Conservation (phyloP, 1,140 invertebrate genomes). For the Drosophila sechellia region DNA sequence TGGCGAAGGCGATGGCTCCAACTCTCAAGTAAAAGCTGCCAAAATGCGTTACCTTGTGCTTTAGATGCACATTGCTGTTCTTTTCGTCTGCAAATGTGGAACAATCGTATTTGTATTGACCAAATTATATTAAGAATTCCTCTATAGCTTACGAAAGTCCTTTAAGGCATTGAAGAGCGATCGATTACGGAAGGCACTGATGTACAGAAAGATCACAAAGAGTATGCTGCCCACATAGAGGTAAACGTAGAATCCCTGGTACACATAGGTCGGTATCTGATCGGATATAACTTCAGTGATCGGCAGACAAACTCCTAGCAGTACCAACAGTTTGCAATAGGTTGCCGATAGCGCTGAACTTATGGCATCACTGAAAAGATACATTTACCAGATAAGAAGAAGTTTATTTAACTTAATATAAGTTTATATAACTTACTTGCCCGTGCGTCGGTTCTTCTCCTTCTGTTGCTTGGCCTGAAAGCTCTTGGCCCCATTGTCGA, state of each 20-base stretch:
- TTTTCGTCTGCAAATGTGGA: slow-evolving; percentile 62
- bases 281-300: slow-evolving; percentile 88
- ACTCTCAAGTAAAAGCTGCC: slow-evolving; percentile 95
- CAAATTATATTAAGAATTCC: too few relatives aligned
- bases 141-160: slow-evolving; percentile 82
- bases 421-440: slow-evolving; percentile 76
- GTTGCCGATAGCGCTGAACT: slow-evolving; percentile 88
- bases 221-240: slow-evolving; percentile 90
- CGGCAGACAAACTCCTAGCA: slow-evolving; percentile 89
- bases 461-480: slow-evolving; percentile 72
- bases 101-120: too few relatives aligned
- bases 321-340: slow-evolving; percentile 90
- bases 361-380: slow-evolving; percentile 83
- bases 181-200: slow-evolving; percentile 88
- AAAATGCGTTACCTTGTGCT: slow-evolving; percentile 86
- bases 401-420: background rate
- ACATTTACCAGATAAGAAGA: background rate
- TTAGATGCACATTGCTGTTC: slow-evolving; percentile 77
- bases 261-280: slow-evolving; percentile 86
- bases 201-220: slow-evolving; percentile 91
- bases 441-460: slow-evolving; percentile 81
- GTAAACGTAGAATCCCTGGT: slow-evolving; percentile 93
- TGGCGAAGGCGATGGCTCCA: slow-evolving; percentile 94
- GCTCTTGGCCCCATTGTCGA: slow-evolving; percentile 67
- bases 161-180: slow-evolving; percentile 85